These are phyloP conservation scores for Rhinogobio ventralis DNA, from an alignment of 2,797 vertebrate species.

Conservation along the genomic window DNA sequence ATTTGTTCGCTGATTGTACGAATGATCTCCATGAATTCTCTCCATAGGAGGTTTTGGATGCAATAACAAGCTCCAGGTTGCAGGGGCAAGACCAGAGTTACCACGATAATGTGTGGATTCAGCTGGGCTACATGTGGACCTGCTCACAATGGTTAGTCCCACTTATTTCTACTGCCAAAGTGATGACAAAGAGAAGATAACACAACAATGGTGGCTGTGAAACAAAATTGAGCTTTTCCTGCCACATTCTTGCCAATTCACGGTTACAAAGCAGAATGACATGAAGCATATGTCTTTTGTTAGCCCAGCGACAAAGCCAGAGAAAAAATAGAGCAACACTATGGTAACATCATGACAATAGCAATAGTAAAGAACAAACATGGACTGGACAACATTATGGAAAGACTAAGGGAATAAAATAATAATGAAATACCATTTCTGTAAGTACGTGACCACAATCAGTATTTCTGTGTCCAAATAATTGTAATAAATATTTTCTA, in stretches of 20 bases:
- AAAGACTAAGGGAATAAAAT: slow-evolving; percentile 7
- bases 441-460: neutral
- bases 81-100: slow-evolving; percentile 17
- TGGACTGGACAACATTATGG: slow-evolving; percentile 6
- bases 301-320: slow-evolving; percentile 21
- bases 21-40: slow-evolving; percentile 37
- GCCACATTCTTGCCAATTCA: slow-evolving; percentile 17
- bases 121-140: slow-evolving; percentile 45
- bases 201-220: slow-evolving; percentile 28
- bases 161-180: slow-evolving; percentile 33
- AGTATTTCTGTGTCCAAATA: neutral
- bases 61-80: slow-evolving; percentile 31
- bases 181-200: slow-evolving; percentile 15
- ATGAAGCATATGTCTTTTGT: slow-evolving; percentile 35
- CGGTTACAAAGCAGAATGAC: neutral
- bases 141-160: slow-evolving; percentile 15
- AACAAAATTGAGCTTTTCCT: slow-evolving; percentile 38
- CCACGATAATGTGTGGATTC: slow-evolving; percentile 45
- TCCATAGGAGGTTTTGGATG: slow-evolving; percentile 44
- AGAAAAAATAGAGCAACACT: slow-evolving; percentile 29
- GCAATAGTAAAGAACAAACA: slow-evolving; percentile 41
- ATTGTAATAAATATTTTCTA: neutral
- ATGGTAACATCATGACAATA: slow-evolving; percentile 49
- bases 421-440: slow-evolving; percentile 34
- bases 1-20: slow-evolving; percentile 14